phyloP scores from a whole-genome alignment of 1,140 invertebrate genomes.

The Metopolophium dirhodum region DNA sequence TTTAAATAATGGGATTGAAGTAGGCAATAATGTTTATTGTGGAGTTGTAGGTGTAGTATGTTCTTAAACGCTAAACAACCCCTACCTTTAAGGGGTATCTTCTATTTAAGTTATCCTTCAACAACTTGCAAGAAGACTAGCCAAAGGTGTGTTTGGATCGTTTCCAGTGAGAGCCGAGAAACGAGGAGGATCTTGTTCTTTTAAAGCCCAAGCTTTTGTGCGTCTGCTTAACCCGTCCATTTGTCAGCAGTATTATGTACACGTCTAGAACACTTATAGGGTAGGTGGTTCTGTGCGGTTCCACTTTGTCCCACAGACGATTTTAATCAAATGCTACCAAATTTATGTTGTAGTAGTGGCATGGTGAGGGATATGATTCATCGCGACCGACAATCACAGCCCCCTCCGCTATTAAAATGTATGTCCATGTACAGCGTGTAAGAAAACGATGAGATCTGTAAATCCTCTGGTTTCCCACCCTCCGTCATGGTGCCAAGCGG shows the following conservation, averaged over 20 bases:
- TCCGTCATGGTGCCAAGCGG: too few species aligned
- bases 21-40: neutral
- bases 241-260: constrained; percentile 47
- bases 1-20: neutral
- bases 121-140: constrained; percentile 10
- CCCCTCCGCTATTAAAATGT: constrained; percentile 22
- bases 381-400: constrained; percentile 43
- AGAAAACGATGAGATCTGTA: neutral
- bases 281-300: constrained; percentile 23
- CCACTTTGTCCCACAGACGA: neutral
- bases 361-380: constrained; percentile 24
- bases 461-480: neutral
- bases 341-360: constrained; percentile 11
- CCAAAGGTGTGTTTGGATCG: constrained; percentile 40
- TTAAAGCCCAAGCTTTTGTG: constrained; percentile 29
- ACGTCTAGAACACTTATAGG: constrained; percentile 29
- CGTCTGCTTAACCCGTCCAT: constrained; percentile 38
- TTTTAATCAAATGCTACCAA: constrained; percentile 29
- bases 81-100: neutral
- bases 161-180: neutral
- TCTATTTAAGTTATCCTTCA: neutral
- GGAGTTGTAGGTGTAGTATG: neutral
- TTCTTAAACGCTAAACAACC: neutral
- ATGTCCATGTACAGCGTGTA: neutral
- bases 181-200: constrained; percentile 28